These are phyloP conservation scores for Sander vitreus DNA, from an alignment of 2,113 vertebrate species.

Conservation along the genomic window DNA sequence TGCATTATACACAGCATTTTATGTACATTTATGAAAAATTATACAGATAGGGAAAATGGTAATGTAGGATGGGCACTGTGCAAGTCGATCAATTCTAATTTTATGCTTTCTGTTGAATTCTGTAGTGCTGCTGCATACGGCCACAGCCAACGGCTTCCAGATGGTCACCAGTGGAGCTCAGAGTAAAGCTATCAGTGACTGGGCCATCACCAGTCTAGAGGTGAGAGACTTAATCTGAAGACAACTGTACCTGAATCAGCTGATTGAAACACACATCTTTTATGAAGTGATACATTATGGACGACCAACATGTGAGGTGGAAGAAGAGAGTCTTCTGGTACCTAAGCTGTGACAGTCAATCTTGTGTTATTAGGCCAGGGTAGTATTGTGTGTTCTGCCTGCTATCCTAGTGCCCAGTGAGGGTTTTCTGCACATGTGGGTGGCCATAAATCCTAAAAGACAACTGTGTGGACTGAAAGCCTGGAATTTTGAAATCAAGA, in stretches of 20 bases:
- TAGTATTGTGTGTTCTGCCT: too few species aligned
- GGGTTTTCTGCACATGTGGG: not conserved
- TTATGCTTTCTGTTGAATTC: conserved; percentile 12
- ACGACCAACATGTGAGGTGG: too few species aligned
- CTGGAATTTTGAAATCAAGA: not conserved
- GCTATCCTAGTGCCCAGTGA: too few species aligned
- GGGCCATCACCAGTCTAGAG: conserved; percentile 98
- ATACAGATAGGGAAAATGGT: not conserved
- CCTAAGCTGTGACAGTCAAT: too few species aligned
- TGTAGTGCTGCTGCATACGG: conserved; percentile 94
- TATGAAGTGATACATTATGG: too few species aligned
- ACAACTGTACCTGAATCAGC: not conserved
- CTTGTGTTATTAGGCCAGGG: too few species aligned
- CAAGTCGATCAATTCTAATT: not conserved
- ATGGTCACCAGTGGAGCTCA: conserved; percentile 98
- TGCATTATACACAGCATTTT: not conserved
- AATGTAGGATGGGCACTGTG: not conserved
- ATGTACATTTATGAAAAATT: not conserved
- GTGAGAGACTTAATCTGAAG: conserved; percentile 80
- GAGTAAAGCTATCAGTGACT: conserved; percentile 96
- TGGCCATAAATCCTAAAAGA: conserved; percentile 29
- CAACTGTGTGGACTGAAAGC: not conserved
- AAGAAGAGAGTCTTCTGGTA: too few species aligned
- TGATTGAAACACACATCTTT: not conserved
- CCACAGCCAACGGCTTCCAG: conserved; percentile 98